Conservation (phyloP, 92 coral and sea anemone genomes). For the Galaxea fascicularis region DNA sequence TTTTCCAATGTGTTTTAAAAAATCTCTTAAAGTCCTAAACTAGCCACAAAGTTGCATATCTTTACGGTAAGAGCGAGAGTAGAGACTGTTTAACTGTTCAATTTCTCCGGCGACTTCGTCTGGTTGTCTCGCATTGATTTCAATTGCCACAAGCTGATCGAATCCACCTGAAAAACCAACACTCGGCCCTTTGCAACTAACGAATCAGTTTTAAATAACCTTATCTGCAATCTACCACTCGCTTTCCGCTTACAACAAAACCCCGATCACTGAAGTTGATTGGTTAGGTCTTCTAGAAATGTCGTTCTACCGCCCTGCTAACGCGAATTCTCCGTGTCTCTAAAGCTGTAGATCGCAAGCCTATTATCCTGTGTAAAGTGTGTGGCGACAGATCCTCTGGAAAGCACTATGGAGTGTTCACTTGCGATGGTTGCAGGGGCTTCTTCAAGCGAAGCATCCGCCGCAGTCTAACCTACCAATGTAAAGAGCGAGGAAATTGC, state of each 20-base stretch:
- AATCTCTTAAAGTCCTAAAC: background rate
- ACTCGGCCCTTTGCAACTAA: background rate
- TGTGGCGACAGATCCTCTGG: constrained; percentile 99
- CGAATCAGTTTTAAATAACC: constrained; percentile 15
- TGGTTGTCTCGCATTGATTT: constrained; percentile 52
- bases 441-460: constrained; percentile 96
- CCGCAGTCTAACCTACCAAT: constrained; percentile 85
- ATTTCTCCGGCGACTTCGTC: constrained; percentile 24
- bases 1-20: background rate
- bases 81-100: background rate
- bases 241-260: background rate
- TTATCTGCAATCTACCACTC: background rate
- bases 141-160: constrained; percentile 42
- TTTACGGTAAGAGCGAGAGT: background rate
- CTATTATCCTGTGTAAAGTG: constrained; percentile 87
- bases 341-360: constrained; percentile 81
- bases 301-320: background rate
- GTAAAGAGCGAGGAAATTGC: constrained; percentile 91
- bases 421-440: constrained; percentile 98
- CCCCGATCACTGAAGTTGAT: constrained; percentile 13
- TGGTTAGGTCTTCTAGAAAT: background rate
- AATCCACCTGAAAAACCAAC: background rate
- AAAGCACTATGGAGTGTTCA: constrained; percentile 97
- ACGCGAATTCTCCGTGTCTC: background rate
- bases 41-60: background rate